Evolutionary conservation across 2,888 invertebrate species (phyloP).

Genomic region (Lingula anatina): DNA sequence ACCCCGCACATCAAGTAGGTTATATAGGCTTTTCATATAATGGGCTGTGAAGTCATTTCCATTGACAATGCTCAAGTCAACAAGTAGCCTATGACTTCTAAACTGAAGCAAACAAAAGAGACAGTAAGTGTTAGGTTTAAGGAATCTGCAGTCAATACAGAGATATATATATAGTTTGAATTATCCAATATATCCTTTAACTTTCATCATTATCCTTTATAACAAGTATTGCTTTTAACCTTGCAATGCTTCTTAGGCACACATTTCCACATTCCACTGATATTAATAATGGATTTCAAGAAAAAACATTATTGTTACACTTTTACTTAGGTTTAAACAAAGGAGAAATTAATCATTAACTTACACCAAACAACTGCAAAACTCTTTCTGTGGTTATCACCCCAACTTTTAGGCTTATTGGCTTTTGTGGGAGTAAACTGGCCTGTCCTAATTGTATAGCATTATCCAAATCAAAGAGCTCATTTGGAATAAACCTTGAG

Average conservation of each 20-base stretch:
- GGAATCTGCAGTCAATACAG: too few relatives aligned
- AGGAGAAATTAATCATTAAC: too few relatives aligned
- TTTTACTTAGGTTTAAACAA: too few relatives aligned
- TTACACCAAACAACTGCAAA: constrained; percentile 24
- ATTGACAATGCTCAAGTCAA: constrained; percentile 38
- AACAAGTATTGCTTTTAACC: too few relatives aligned
- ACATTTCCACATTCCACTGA: too few relatives aligned
- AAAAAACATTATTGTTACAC: too few relatives aligned
- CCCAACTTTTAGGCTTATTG: constrained; percentile 27
- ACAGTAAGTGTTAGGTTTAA: too few relatives aligned
- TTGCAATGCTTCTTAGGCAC: too few relatives aligned
- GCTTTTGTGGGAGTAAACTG: constrained; percentile 23
- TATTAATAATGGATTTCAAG: too few relatives aligned
- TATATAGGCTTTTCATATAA: constrained; percentile 15
- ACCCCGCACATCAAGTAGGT: not conserved
- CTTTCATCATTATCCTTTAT: too few relatives aligned
- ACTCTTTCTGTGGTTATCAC: constrained; percentile 26
- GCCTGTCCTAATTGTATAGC: constrained; percentile 31
- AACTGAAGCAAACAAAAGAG: not conserved
- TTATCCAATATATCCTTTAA: too few relatives aligned
- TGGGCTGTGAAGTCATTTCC: constrained; percentile 44
- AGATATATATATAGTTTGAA: too few relatives aligned
- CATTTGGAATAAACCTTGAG: constrained; percentile 29
- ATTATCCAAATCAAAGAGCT: constrained; percentile 38
- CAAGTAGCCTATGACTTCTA: constrained; percentile 16